Percentiles rank a stretch among this genome's conserved stretches.
Conservation (phyloP, 2,113 vertebrate genomes). For the Cnemophilus loriae region DNA sequence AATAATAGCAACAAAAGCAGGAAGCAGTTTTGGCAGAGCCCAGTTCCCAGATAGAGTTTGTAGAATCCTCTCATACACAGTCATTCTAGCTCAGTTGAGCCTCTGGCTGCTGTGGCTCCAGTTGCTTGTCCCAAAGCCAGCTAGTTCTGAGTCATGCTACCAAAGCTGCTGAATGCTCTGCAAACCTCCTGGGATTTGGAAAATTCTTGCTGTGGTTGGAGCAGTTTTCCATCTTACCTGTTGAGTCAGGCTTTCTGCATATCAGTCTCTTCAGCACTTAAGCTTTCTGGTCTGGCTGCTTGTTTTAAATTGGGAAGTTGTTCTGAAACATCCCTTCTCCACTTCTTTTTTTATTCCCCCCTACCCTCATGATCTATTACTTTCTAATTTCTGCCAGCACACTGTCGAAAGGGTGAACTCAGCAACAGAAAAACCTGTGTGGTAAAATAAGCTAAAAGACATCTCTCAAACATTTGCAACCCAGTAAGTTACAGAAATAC, state of each 20-base stretch:
- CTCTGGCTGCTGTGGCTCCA: background rate
- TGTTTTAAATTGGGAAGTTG: background rate
- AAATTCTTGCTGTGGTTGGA: background rate
- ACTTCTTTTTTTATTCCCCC: rapidly evolving
- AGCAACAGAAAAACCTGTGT: background rate
- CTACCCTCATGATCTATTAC: background rate
- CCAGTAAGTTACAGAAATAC: background rate
- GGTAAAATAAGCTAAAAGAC: background rate
- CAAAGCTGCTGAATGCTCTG: background rate
- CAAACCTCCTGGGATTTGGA: background rate
- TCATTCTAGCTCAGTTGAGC: background rate
- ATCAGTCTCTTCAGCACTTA: background rate
- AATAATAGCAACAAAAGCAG: background rate
- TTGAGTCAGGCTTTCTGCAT: background rate
- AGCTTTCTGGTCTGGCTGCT: background rate
- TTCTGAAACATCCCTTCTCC: background rate
- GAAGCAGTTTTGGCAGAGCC: background rate
- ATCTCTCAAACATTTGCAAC: background rate
- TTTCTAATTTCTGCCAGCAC: background rate
- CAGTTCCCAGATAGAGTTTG: background rate
- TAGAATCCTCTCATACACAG: background rate
- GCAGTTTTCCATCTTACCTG: background rate
- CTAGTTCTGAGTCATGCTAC: background rate
- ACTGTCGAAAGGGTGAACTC: background rate
- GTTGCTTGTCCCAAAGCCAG: background rate